These are phyloP conservation scores for Drosophila paulistorum DNA, from an alignment of 1,140 invertebrate species.

Conservation along the genomic window DNA sequence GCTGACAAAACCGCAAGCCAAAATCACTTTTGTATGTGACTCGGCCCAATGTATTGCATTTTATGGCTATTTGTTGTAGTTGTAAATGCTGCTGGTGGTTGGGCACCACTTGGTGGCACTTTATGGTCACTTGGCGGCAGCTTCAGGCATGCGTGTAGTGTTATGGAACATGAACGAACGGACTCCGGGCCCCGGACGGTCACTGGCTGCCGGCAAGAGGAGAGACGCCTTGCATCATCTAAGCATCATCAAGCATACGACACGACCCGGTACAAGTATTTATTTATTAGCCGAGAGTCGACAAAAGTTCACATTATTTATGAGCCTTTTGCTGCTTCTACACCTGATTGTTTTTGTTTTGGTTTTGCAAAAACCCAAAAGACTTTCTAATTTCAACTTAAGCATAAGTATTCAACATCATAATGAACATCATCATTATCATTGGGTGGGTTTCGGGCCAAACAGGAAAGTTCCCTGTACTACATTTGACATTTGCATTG, in stretches of 20 bases:
- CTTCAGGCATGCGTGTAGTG: conserved; percentile 41
- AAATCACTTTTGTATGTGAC: conserved; percentile 37
- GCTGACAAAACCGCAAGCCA: conserved; percentile 48
- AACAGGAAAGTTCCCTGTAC: conserved; percentile 62
- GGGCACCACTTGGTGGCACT: conserved; percentile 29
- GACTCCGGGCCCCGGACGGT: too few species aligned
- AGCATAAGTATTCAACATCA: background rate
- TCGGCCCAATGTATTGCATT: conserved; percentile 45
- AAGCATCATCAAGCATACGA: conserved; percentile 10
- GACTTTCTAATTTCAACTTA: conserved; percentile 32
- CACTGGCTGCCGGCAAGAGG: conserved; percentile 30
- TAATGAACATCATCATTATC: conserved; percentile 11
- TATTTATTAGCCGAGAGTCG: conserved; percentile 29
- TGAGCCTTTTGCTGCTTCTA: conserved; percentile 24
- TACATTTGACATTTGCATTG: conserved; percentile 63
- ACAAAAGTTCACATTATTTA: conserved; percentile 58
- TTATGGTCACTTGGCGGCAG: conserved; percentile 45
- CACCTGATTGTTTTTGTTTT: conserved; percentile 23
- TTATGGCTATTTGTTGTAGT: conserved; percentile 35
- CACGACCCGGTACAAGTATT: conserved; percentile 39
- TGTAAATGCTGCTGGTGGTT: conserved; percentile 24
- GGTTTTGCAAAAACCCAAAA: conserved; percentile 22
- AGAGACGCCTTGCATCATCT: conserved; percentile 47
- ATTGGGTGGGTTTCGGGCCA: background rate
- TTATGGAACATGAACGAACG: conserved; percentile 14